Conservation (phyloP, 2,113 vertebrate species). For the Oceanodroma tethys region DNA sequence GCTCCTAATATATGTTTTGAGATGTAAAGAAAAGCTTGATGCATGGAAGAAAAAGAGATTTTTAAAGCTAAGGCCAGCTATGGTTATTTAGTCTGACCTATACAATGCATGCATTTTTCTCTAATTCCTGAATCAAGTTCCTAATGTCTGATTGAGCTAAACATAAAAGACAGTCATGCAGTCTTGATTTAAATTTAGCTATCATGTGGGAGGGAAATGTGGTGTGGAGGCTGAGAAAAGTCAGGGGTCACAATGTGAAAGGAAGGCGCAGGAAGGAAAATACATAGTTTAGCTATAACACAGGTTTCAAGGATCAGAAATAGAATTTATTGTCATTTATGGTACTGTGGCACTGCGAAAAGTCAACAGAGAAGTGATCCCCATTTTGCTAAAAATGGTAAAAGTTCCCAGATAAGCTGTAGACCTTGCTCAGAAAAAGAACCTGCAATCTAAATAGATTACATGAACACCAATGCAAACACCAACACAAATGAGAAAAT, state of each 20-base stretch:
- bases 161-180: not conserved
- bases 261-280: constrained; percentile 12
- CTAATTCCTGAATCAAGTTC: not conserved
- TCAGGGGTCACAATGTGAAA: not conserved
- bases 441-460: not conserved
- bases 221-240: constrained; percentile 2
- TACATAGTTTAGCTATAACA: not conserved
- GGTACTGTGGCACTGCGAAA: not conserved
- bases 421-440: not conserved
- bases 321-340: not conserved
- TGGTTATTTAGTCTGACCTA: not conserved
- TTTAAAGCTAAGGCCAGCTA: not conserved
- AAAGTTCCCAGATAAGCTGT: not conserved
- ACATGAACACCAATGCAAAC: not conserved
- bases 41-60: not conserved
- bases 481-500: not conserved
- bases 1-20: not conserved
- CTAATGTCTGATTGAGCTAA: not conserved
- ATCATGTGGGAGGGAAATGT: not conserved
- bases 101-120: not conserved
- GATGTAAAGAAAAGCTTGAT: not conserved
- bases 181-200: constrained; percentile 6
- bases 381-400: not conserved
- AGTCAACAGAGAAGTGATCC: not conserved
- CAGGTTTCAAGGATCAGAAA: constrained; percentile 3